Base-by-base conservation (phyloP, 2,797 vertebrate species). In the Lacerta bilineata region DNA sequence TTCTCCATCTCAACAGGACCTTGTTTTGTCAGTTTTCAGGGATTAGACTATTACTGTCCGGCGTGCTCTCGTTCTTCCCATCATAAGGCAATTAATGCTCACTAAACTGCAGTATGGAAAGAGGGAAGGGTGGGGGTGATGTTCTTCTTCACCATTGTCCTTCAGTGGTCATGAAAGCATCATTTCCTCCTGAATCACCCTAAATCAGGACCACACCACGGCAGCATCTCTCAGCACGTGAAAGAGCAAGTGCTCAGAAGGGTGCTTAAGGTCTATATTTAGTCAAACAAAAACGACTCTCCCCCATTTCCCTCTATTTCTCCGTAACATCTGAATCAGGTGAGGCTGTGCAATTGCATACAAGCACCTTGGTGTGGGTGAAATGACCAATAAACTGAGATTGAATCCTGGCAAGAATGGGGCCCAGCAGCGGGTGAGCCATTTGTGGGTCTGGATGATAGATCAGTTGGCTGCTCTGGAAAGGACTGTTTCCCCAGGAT, bases 1-100 rank as follows among this genome's bases (percentile, higher is more conserved):
- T 80, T 93, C 18, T 46, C 90, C 84, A 5, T 0, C 88, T 92
- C 94, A 89, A 89, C 72, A 76, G 92, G 94, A 95, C 95, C 91
- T 80, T 83, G 93, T 89, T 95, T 91, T 89, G 33, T 87, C 86
- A 66, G 27, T 93, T 94, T 94, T 94, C 93, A 95, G 91, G 10
- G n/a, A 83, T 93, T 64, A 29, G 80, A 76, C 86, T 75, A 77
- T 91, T 61, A 59, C 72, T 33, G 59, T 77, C 43, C 0, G 20
- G 61, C 23, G 27, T 59, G 41, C 59, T 64, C 39, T 81, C 76
- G n/a, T 85, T 85, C 81, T 68, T n/a, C n/a, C 29, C 55, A 13
- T 39, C 2, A 43, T 50, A 78, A 64, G 71, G 33, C 77, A 64
- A 39, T 61, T 5, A 39, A 3, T 23, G 33, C 23, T 61, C 79